Conservation (phyloP, 1,140 invertebrate species). For the Glossosoma conforme region DNA sequence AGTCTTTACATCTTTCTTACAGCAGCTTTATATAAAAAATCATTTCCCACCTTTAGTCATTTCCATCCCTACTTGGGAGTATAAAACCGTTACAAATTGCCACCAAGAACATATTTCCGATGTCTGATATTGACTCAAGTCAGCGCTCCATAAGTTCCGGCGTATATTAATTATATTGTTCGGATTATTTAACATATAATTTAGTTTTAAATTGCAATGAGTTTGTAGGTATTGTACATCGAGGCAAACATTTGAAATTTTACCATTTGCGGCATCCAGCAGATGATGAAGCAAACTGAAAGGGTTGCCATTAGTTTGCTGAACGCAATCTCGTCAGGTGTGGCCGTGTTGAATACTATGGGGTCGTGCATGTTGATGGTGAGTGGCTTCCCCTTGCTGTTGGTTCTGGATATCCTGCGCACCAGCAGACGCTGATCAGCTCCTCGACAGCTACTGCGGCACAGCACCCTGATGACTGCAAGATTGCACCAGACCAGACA, state of each 20-base stretch:
- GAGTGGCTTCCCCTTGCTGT: slow-evolving; percentile 41
- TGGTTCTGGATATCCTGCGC: slow-evolving; percentile 50
- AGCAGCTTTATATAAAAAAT: no score
- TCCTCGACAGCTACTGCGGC: slow-evolving; percentile 52
- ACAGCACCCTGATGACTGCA: slow-evolving; percentile 72
- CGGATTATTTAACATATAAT: no score
- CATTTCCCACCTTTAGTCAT: no score
- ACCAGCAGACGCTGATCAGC: slow-evolving; percentile 43
- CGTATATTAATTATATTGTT: no score
- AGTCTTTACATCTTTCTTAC: no score
- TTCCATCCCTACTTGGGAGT: no score
- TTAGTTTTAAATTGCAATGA: no score
- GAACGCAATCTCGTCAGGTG: slow-evolving; percentile 76
- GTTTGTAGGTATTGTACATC: no score
- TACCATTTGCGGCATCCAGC: slow-evolving; percentile 86
- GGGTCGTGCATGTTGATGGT: slow-evolving; percentile 32
- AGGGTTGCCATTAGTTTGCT: slow-evolving; percentile 77
- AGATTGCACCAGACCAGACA: slow-evolving; percentile 78
- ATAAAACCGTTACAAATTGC: no score
- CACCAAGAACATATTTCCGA: no score
- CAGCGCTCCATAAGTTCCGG: no score
- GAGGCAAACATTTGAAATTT: background rate
- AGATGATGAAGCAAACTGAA: slow-evolving; percentile 74
- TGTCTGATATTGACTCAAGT: no score
- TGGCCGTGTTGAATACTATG: slow-evolving; percentile 50